Evolutionary conservation across 2,113 vertebrate species (phyloP), one percentile per base, ranked within the genome.

Genomic region (Arenaria interpres): DNA sequence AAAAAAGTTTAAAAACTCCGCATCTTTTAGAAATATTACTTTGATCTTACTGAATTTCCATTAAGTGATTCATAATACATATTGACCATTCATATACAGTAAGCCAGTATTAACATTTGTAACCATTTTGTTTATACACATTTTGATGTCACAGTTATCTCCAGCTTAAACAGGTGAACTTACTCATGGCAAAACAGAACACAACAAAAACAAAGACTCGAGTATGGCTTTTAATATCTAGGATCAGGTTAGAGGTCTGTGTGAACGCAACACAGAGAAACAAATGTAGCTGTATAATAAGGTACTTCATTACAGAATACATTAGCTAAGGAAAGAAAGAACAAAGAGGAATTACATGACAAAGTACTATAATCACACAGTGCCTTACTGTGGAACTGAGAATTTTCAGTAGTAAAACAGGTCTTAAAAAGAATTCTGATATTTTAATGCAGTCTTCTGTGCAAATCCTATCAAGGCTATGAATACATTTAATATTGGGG

Each of bases 261-360:
- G 33, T 46, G 54, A 96, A 69, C 0, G 0, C 22, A 83, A 80
- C 32, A 74, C 17, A 46, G 24, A 50, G 20, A 46, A 86, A 84
- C 28, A 45, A 16, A 89, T 10, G 14, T 4, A 85, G 56, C 20
- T 76, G 85, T 80, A 46, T 57, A 80, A 71, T 25, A 72, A 89
- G 13, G 27, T 28, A 67, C 27, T 67, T 68, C 3, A 17, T 56
- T 72, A 73, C 16, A 68, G 43, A 79, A 54, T 14, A 63, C 14
- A 51, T 78, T 54, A 82, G 28, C 41, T 79, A 93, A 91, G 56
- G 54, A 75, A 67, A 96, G 64, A 64, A 83, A 14, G 30, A 96
- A 93, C 86, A 94, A 92, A 95, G 51, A 84, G 10, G 27, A 86
- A 71, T 75, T 90, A 60, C 81, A 86, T 45, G 39, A 67, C 64